phyloP scores from a whole-genome alignment of 2,113 vertebrate genomes.

The Cheirogaleus medius region DNA sequence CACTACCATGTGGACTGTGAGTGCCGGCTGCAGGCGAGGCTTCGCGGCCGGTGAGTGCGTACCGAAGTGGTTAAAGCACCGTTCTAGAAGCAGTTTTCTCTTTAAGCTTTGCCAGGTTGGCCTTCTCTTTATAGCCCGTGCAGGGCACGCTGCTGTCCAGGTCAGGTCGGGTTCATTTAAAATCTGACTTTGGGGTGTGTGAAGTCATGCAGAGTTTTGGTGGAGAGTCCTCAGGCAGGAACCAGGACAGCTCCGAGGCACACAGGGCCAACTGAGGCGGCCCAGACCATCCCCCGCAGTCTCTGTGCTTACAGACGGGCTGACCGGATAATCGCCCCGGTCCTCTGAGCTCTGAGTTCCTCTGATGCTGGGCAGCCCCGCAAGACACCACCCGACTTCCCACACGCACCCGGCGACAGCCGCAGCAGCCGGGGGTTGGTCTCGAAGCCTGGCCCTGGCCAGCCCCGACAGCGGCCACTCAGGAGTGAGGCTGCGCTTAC shows the following conservation, averaged over 20 bases:
- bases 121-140: background rate
- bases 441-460: fast-evolving
- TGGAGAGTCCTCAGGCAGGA: fast-evolving
- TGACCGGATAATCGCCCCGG: background rate
- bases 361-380: background rate
- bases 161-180: fast-evolving
- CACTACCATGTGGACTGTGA: too few relatives aligned
- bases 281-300: fast-evolving
- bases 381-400: background rate
- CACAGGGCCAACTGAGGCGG: fast-evolving
- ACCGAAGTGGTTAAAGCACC: too few relatives aligned
- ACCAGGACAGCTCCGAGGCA: background rate
- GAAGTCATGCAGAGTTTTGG: background rate
- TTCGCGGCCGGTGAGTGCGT: too few relatives aligned
- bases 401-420: background rate
- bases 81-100: background rate
- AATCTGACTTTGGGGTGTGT: background rate
- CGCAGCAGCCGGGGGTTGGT: fast-evolving
- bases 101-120: background rate
- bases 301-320: background rate
- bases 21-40: too few relatives aligned
- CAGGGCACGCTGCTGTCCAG: background rate
- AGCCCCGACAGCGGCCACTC: fast-evolving
- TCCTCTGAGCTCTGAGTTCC: background rate
- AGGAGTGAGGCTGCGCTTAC: background rate